phyloP scores from a whole-genome alignment of 1,140 invertebrate species.

The Drosophila busckii region DNA sequence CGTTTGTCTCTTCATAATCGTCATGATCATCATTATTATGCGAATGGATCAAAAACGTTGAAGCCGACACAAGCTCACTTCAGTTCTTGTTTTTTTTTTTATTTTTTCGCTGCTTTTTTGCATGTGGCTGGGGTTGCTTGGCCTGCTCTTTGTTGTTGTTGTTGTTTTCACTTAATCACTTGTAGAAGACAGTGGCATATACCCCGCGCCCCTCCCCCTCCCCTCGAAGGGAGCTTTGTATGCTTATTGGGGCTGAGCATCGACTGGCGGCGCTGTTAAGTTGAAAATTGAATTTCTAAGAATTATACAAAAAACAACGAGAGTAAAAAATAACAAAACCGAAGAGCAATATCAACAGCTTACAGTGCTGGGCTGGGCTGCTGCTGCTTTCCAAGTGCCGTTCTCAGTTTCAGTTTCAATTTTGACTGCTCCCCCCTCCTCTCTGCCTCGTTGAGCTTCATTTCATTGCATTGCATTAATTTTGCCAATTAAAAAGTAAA shows the following conservation, averaged over 20 bases:
- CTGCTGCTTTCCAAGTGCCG: constrained; percentile 17
- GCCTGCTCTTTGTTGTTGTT: constrained; percentile 28
- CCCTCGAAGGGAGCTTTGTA: no score
- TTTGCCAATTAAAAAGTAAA: constrained; percentile 77
- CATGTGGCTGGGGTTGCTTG: constrained; percentile 38
- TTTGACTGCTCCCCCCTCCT: constrained; percentile 1
- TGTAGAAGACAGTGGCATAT: no score
- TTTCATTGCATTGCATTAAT: constrained; percentile 77
- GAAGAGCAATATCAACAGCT: constrained; percentile 25
- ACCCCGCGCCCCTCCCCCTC: no score
- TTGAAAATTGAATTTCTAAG: constrained; percentile 76
- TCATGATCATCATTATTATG: constrained; percentile 74
- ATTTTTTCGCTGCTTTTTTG: constrained; percentile 30
- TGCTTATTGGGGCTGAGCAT: no score
- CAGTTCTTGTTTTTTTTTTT: constrained; percentile 2
- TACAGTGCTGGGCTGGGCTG: constrained; percentile 36
- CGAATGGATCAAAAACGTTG: constrained; percentile 69
- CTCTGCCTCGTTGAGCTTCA: constrained; percentile 42
- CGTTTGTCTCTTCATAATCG: constrained; percentile 51
- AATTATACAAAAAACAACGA: constrained; percentile 54
- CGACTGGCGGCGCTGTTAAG: constrained; percentile 51
- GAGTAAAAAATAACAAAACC: constrained; percentile 11
- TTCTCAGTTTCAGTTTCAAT: constrained; percentile 13
- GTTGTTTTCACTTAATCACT: constrained; percentile 69
- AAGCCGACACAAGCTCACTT: constrained; percentile 48